Conservation (phyloP, 2,888 invertebrate genomes). For the Apamea crenata region DNA sequence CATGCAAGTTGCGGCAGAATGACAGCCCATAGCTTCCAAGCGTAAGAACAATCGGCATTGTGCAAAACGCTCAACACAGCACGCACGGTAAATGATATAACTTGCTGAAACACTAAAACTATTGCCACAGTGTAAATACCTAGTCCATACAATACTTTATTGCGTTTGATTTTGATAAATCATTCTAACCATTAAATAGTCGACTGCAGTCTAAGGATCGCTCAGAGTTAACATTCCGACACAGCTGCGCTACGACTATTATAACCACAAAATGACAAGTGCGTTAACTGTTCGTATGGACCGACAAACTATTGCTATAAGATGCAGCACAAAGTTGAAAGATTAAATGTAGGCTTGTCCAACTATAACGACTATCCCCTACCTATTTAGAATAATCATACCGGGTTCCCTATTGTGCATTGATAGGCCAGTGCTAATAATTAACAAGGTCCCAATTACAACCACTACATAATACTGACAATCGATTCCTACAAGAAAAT, state of each 20-base stretch:
- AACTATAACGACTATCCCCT: slow-evolving; percentile 38
- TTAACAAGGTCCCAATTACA: slow-evolving; percentile 63
- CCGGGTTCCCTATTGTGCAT: slow-evolving; percentile 57
- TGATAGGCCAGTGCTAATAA: slow-evolving; percentile 60
- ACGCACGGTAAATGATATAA: slow-evolving; percentile 13
- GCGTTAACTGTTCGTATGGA: slow-evolving; percentile 2
- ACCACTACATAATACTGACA: slow-evolving; percentile 69
- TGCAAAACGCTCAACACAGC: slow-evolving; percentile 14
- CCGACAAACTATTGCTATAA: slow-evolving; percentile 18
- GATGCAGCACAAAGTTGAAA: slow-evolving; percentile 35
- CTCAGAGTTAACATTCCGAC: not conserved
- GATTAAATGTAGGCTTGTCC: slow-evolving; percentile 41
- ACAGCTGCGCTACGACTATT: not conserved
- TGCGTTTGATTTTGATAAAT: slow-evolving; percentile 6
- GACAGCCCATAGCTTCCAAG: slow-evolving; percentile 3
- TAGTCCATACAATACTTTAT: slow-evolving; percentile 3
- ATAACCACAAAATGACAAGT: slow-evolving; percentile 7
- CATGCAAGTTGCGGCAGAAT: slow-evolving; percentile 18
- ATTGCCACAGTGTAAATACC: slow-evolving; percentile 19
- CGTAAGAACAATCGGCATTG: slow-evolving; percentile 24
- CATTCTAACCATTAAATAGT: slow-evolving; percentile 4
- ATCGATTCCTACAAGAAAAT: slow-evolving; percentile 62
- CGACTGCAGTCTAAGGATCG: slow-evolving; percentile 1
- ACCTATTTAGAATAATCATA: slow-evolving; percentile 41
- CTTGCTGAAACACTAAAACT: slow-evolving; percentile 31